These are phyloP conservation scores for Gymnocephalus cernua DNA, from an alignment of 2,113 vertebrate species.

Conservation along the genomic window DNA sequence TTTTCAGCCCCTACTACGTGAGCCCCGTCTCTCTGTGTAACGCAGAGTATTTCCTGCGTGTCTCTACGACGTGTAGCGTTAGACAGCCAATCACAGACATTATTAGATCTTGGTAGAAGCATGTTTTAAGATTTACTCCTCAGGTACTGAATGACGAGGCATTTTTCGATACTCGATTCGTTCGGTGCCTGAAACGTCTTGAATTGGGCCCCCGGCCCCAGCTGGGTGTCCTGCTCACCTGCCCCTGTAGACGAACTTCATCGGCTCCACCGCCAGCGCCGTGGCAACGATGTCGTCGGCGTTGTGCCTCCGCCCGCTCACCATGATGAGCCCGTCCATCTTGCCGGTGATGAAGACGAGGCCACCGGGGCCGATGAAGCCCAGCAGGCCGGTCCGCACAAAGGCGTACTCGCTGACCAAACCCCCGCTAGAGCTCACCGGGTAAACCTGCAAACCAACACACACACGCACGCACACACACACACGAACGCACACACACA, in stretches of 20 bases:
- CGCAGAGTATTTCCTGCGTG: too few species aligned
- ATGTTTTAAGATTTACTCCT: too few species aligned
- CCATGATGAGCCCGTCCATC: conserved; percentile 99
- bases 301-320: conserved; percentile 96
- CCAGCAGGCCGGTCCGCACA: conserved; percentile 93
- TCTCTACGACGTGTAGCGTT: too few species aligned
- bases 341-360: conserved; percentile 98
- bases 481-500: conserved; percentile 53
- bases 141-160: too few species aligned
- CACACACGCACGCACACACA: conserved; percentile 46
- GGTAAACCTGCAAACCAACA: conserved; percentile 89
- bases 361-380: conserved; percentile 96
- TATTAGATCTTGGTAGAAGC: too few species aligned
- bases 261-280: conserved; percentile 96
- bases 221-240: conserved; percentile 80
- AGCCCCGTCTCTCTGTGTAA: too few species aligned
- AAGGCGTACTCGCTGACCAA: conserved; percentile 98
- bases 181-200: too few species aligned
- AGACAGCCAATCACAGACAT: too few species aligned
- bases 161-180: too few species aligned
- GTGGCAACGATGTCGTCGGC: conserved; percentile 98
- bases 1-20: too few species aligned
- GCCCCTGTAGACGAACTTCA: conserved; percentile 99
- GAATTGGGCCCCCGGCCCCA: too few species aligned
- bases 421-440: conserved; percentile 91